A percentile compares a stretch with the other conserved stretches of the same genome.
phyloP scores from a whole-genome alignment of 2,888 invertebrate genomes.

The Drosophila sordidula region DNA sequence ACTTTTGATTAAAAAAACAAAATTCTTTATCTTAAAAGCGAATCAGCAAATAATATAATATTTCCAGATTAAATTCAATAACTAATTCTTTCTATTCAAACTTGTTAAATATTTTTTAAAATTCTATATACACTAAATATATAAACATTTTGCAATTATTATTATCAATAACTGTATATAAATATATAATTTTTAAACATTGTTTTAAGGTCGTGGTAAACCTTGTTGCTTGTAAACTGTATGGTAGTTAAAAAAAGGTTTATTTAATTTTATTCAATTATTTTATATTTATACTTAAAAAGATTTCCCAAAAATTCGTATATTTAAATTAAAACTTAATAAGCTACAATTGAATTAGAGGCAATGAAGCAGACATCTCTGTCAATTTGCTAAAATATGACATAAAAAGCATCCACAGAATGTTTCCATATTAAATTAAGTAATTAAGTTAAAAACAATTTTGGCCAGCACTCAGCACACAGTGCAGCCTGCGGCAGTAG shows the following conservation, averaged over 20 bases:
- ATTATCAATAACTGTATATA: too few relatives aligned
- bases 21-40: too few relatives aligned
- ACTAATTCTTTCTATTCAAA: too few relatives aligned
- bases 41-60: too few relatives aligned
- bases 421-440: slow-evolving; percentile 24
- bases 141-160: too few relatives aligned
- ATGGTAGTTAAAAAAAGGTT: not conserved
- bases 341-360: not conserved
- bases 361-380: not conserved
- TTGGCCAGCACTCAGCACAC: slow-evolving; percentile 37
- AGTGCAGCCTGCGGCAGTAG: slow-evolving; percentile 52
- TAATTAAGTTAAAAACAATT: slow-evolving; percentile 37
- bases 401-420: not conserved
- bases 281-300: too few relatives aligned
- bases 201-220: too few relatives aligned
- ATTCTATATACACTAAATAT: too few relatives aligned
- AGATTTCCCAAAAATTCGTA: not conserved
- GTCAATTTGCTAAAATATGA: slow-evolving; percentile 3
- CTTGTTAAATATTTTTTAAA: too few relatives aligned
- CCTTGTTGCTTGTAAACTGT: not conserved
- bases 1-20: too few relatives aligned
- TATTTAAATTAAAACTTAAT: not conserved
- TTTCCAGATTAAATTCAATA: too few relatives aligned
- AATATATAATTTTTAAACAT: too few relatives aligned
- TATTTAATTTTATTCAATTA: not conserved